Percentiles rank a stretch among this genome's conserved stretches.
These are phyloP conservation scores for Mustela lutreola DNA, from an alignment of 2,113 vertebrate species.

Conservation along the genomic window DNA sequence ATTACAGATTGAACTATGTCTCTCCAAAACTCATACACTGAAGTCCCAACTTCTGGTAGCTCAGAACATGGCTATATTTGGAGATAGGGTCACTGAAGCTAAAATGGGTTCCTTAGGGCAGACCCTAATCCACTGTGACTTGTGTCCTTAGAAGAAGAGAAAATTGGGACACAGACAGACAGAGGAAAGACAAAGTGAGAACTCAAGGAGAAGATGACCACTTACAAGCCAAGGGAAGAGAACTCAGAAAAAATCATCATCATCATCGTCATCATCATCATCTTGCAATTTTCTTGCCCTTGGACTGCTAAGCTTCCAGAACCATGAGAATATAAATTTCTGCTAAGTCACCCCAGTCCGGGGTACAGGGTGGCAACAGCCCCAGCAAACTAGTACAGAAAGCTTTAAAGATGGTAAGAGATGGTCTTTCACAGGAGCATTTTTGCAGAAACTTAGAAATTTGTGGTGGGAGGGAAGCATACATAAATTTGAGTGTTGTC, in stretches of 20 bases:
- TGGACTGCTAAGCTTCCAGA: neutral
- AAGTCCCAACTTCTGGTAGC: neutral
- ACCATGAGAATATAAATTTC: neutral
- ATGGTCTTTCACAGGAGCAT: neutral
- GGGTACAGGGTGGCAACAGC: neutral
- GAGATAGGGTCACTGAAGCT: neutral
- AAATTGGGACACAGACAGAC: neutral
- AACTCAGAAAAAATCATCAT: neutral
- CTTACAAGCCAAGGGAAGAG: neutral
- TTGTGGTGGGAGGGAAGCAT: fast-evolving
- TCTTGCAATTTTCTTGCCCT: neutral
- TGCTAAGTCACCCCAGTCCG: neutral
- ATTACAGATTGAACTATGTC: neutral
- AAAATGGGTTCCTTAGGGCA: neutral
- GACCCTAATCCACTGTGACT: neutral
- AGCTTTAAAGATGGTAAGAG: neutral
- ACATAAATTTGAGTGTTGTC: neutral
- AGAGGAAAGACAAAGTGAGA: neutral
- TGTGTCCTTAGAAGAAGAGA: neutral
- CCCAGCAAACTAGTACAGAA: neutral
- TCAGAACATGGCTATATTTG: neutral
- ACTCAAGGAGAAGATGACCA: neutral
- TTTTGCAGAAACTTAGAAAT: neutral
- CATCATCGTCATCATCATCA: too few species aligned
- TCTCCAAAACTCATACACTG: neutral